phyloP scores from a whole-genome alignment of 2,113 vertebrate species.

The Corythornis cristatus region DNA sequence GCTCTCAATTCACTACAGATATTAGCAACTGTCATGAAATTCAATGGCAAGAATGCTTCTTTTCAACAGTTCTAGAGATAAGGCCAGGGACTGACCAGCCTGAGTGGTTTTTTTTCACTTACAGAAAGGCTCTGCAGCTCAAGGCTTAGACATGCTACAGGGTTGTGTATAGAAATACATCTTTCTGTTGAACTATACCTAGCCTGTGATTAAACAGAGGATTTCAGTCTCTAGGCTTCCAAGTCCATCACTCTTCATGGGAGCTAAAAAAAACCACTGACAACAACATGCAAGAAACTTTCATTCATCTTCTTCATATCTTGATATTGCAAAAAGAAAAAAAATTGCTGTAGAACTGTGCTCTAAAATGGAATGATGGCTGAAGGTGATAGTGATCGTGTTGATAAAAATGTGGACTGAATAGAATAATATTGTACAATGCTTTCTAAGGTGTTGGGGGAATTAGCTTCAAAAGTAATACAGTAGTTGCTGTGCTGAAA shows the following conservation, averaged over 20 bases:
- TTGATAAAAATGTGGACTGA: constrained; percentile 55
- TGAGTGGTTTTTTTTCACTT: not conserved
- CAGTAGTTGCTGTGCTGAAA: not conserved
- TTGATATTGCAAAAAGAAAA: constrained; percentile 8
- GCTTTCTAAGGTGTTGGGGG: not conserved
- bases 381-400: not conserved
- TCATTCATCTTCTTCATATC: constrained; percentile 38
- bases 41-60: not conserved
- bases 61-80: not conserved
- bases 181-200: constrained; percentile 11
- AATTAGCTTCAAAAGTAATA: constrained; percentile 14
- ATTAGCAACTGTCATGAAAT: not conserved
- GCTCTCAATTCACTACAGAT: not conserved
- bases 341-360: constrained; percentile 12
- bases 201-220: constrained; percentile 56
- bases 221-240: constrained; percentile 52
- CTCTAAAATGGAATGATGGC: constrained; percentile 16
- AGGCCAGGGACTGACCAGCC: not conserved
- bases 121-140: not conserved
- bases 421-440: constrained; percentile 8
- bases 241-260: constrained; percentile 9
- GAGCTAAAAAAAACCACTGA: constrained; percentile 37
- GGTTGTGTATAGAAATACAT: not conserved
- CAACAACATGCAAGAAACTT: constrained; percentile 45
- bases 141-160: constrained; percentile 11